Percentiles rank a stretch among this genome's conserved stretches.
Conservation (phyloP, 2,888 invertebrate genomes). For the Corythucha ciliata region DNA sequence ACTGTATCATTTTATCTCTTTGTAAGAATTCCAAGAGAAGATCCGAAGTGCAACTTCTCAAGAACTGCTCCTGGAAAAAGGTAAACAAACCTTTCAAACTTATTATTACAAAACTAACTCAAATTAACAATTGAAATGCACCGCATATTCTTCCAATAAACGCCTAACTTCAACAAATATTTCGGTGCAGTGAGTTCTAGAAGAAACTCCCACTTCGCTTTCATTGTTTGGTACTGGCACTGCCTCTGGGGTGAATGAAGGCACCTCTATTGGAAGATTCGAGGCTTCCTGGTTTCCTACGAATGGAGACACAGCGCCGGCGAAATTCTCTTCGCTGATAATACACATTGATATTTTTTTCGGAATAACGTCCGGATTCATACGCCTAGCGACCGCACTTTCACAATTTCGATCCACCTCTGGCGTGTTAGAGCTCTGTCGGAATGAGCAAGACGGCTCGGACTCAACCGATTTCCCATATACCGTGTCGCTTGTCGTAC, state of each 20-base stretch:
- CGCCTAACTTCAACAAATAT: slow-evolving; percentile 70
- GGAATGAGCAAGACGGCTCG: slow-evolving; percentile 47
- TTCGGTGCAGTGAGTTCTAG: slow-evolving; percentile 58
- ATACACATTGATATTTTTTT: slow-evolving; percentile 11
- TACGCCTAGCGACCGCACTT: slow-evolving; percentile 7
- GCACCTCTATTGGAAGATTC: not conserved
- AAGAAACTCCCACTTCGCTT: slow-evolving; percentile 15
- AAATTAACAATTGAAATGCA: too few relatives aligned
- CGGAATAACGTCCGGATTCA: slow-evolving; percentile 19
- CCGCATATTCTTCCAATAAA: slow-evolving; percentile 57
- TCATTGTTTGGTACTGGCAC: slow-evolving; percentile 5
- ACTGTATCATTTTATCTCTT: too few relatives aligned
- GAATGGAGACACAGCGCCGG: not conserved
- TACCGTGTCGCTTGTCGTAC: slow-evolving; percentile 82
- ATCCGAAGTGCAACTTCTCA: too few relatives aligned
- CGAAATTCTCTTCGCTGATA: slow-evolving; percentile 13
- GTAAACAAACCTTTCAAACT: too few relatives aligned
- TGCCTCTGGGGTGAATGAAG: slow-evolving; percentile 11
- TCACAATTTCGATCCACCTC: slow-evolving; percentile 11
- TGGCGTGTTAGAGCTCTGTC: slow-evolving; percentile 16
- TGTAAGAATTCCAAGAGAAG: too few relatives aligned
- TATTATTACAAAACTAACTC: too few relatives aligned
- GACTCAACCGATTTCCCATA: slow-evolving; percentile 74
- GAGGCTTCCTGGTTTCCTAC: slow-evolving; percentile 3
- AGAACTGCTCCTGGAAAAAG: too few relatives aligned